These are phyloP conservation scores for Cephalopterus ornatus DNA, from an alignment of 2,113 vertebrate species.

Conservation along the genomic window DNA sequence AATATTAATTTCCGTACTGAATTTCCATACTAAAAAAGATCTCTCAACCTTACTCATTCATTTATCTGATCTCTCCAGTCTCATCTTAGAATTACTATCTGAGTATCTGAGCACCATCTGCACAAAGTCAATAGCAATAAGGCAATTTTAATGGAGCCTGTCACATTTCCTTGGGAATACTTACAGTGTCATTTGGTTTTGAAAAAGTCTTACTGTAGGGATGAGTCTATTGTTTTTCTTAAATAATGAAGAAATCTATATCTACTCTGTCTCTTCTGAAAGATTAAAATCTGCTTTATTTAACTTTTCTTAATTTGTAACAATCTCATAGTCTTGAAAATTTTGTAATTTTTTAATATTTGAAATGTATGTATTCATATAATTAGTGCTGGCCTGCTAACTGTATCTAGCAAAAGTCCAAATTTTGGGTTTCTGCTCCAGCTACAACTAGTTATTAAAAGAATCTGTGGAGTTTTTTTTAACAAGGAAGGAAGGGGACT, in stretches of 20 bases:
- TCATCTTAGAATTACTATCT: not conserved
- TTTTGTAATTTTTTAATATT: not conserved
- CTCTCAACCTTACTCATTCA: not conserved
- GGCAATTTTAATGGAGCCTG: not conserved
- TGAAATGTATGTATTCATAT: not conserved
- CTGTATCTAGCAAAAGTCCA: not conserved
- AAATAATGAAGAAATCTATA: not conserved
- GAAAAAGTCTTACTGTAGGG: not conserved
- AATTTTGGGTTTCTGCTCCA: not conserved
- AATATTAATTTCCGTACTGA: not conserved
- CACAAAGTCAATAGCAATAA: not conserved
- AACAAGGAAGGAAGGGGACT: not conserved
- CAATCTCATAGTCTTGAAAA: not conserved
- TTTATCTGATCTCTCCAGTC: not conserved
- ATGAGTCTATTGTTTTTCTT: not conserved
- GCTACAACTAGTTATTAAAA: not conserved
- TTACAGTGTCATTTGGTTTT: not conserved
- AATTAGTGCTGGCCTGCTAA: not conserved
- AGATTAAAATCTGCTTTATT: not conserved
- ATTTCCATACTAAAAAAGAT: not conserved
- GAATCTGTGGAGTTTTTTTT: rapidly evolving
- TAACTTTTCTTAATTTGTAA: not conserved
- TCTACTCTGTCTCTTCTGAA: not conserved
- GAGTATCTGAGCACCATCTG: not conserved
- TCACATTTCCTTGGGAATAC: not conserved